These are phyloP conservation scores for Pseudoatta argentina DNA, from an alignment of 1,140 invertebrate genomes.

Conservation along the genomic window DNA sequence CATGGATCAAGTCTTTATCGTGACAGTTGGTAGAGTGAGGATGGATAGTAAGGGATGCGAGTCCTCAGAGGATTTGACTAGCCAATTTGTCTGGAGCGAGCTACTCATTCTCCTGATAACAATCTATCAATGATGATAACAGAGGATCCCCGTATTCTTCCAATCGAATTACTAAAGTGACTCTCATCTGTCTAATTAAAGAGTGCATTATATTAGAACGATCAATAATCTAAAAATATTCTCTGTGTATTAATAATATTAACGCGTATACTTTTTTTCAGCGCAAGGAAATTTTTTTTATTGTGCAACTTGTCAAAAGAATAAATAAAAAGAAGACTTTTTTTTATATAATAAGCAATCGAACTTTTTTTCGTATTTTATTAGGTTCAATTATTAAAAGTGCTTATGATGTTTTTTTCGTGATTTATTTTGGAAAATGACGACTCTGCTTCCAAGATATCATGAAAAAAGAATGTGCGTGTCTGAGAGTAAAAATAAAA, in stretches of 20 bases:
- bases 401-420: neutral
- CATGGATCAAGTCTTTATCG: slow-evolving; percentile 64
- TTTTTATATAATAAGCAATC: neutral
- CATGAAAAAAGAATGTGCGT: neutral
- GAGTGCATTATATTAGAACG: no score
- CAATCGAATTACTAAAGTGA: slow-evolving; percentile 45
- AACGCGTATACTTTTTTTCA: neutral
- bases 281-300: neutral
- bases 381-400: neutral
- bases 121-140: slow-evolving; percentile 47
- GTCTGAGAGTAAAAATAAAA: neutral
- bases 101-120: slow-evolving; percentile 56
- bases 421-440: neutral
- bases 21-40: slow-evolving; percentile 27
- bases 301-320: neutral
- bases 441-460: neutral
- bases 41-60: slow-evolving; percentile 65
- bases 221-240: slow-evolving; percentile 13
- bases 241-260: neutral
- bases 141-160: slow-evolving; percentile 39
- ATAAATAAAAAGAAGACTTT: neutral
- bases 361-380: neutral
- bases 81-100: slow-evolving; percentile 67
- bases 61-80: slow-evolving; percentile 51
- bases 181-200: neutral